Evolutionary conservation across 2,797 vertebrate species (phyloP), one percentile per base, ranked within the genome.

Genomic region (Tragelaphus oryx): DNA sequence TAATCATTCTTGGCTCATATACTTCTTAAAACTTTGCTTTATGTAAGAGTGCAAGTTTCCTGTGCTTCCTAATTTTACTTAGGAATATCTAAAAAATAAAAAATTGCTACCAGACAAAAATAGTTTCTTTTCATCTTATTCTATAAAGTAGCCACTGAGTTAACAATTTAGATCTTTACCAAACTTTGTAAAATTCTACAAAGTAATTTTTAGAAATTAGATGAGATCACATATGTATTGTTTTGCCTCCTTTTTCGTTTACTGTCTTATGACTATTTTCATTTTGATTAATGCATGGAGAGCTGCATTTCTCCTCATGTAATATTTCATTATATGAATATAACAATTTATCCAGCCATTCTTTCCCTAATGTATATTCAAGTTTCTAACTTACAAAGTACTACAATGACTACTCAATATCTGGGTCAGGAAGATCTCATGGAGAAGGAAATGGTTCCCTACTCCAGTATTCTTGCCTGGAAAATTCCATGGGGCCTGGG

Each of bases 21-120:
- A 65, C 16, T 75, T 71, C 20, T 92, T 76, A 55, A 83, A 94
- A 82, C 3, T 90, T 86, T 74, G 46, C 30, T 96, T 95, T 96
- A 74, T 30, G 6, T 62, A 33, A 82, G 2, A 75, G 3, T 89
- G 17, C n/a, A n/a, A 44, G 18, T 50, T 83, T 92, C 50, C 55
- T 94, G 24, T 79, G 28, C 24, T 90, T 78, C 20, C 62, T 84
- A 59, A 44, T 89, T 86, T 93, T 81, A 87, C 12, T 86, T 83
- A 81, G 8, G 18, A 62, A 62, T 95, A 71, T 46, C 52, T 71
- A 62, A 83, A 89, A 82, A 17, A 55, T 85, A 59, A 24, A 81
- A 89, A 46, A 78, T 91, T 5, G 46, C 16, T 60, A 41, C 8
- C 28, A 26, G 20, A 95, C n/a, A 17, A 80, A 95, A 89, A 82